These are phyloP conservation scores for Melipona quadrifasciata DNA, from an alignment of 1,140 invertebrate species.

Conservation along the genomic window DNA sequence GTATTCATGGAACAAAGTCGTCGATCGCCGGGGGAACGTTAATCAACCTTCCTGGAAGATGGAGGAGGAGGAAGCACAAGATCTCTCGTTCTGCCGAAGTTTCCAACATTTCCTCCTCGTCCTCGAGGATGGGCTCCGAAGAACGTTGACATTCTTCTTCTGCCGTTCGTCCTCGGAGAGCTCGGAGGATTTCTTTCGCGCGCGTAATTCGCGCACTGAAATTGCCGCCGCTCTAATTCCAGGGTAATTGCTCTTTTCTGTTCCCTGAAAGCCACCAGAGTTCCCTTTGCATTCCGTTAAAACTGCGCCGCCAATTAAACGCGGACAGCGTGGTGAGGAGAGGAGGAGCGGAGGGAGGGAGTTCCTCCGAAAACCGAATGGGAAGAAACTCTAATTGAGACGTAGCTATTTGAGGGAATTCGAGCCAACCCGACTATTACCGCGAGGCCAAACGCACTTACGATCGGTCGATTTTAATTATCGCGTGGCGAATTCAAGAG, in stretches of 20 bases:
- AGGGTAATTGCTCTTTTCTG: conserved; percentile 75
- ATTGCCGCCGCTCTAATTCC: conserved; percentile 74
- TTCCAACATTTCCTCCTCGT: conserved; percentile 38
- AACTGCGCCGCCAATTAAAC: conserved; percentile 74
- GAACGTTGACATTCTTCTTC: conserved; percentile 57
- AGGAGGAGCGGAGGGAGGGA: background rate
- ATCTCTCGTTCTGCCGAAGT: conserved; percentile 17
- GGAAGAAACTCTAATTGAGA: conserved; percentile 77
- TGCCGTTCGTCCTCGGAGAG: conserved; percentile 1
- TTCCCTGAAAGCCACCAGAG: conserved; percentile 39
- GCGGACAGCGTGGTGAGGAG: background rate
- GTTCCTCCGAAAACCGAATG: background rate
- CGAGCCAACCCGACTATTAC: conserved; percentile 69
- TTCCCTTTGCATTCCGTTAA: conserved; percentile 70
- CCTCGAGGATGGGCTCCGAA: background rate
- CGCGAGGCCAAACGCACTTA: conserved; percentile 71
- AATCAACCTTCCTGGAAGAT: background rate
- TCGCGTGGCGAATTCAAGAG: conserved; percentile 31
- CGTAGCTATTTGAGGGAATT: conserved; percentile 74
- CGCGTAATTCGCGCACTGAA: conserved; percentile 72
- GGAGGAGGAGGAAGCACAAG: background rate
- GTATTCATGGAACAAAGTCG: conserved; percentile 31
- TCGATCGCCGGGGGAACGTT: conserved; percentile 22
- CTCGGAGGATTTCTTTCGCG: conserved; percentile 63
- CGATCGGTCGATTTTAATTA: conserved; percentile 76